Evolutionary conservation across 1,140 invertebrate genomes (phyloP), one percentile per base, ranked within the genome.

Genomic region (Achatina immaculata): DNA sequence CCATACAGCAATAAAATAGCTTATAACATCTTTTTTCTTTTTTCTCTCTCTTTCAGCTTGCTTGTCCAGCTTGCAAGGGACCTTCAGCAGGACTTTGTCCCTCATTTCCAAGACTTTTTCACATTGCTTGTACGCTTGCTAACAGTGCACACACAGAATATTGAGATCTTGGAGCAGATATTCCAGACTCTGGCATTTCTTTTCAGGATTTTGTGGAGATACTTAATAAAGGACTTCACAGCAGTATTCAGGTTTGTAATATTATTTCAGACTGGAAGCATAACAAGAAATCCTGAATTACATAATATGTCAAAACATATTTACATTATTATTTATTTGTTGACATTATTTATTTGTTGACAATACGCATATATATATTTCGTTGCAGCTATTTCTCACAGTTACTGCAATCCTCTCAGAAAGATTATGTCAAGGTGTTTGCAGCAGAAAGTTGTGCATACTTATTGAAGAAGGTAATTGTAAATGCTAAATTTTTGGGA

Each of bases 361-460:
- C n/a, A n/a, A n/a, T n/a, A n/a, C n/a, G n/a, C n/a, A n/a, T n/a
- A n/a, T n/a, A n/a, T n/a, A n/a, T n/a, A 28, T 42, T 42, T 19
- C 38, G 40, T 40, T 83, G 76, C 83, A 94, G 94, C 68, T 92
- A 94, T 62, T 94, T 97, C 55, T 90, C 96, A 40, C 95, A 95
- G 0, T 88, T 98, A 0, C 88, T 98, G 4, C 94, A 94, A 83
- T 94, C 94, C 66, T 91, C 92, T 6, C 93, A 94, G 82, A 95
- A 95, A 76, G 92, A 94, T 74, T 96, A 97, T 87, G 94, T 98
- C n/a, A 95, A 95, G 83, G 95, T 95, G 89, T 98, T 98, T 94
- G 96, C 96, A n/a, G 95, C 96, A 1, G 96, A 98, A 92, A 96
- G 96, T 92, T 98, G 98, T 93, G 95, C 96, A 24, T 98, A 96